Conservation (phyloP, 2,888 invertebrate genomes). For the Cylloceria caligata region DNA sequence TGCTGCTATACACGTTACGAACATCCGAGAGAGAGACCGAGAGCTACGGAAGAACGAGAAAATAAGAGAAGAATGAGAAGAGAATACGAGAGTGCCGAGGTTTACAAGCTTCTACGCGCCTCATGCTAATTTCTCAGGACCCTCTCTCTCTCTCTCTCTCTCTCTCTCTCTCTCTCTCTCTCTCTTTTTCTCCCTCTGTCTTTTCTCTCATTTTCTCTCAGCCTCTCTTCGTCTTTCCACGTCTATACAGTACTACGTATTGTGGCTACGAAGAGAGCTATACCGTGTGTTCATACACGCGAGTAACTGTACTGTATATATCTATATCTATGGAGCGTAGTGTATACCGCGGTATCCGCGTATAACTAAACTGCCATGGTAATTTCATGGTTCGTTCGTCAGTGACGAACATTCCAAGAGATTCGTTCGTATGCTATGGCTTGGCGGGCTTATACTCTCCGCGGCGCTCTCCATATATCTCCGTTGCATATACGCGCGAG, state of each 20-base stretch:
- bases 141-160: slow-evolving; percentile 28
- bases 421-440: slow-evolving; percentile 48
- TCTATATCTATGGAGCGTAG: slow-evolving; percentile 3
- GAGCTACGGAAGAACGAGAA: slow-evolving; percentile 12
- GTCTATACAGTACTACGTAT: slow-evolving; percentile 12
- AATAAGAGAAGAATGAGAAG: slow-evolving; percentile 66
- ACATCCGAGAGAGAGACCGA: slow-evolving; percentile 1
- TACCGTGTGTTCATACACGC: slow-evolving; percentile 22
- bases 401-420: slow-evolving; percentile 62
- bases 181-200: slow-evolving; percentile 21
- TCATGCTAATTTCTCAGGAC: slow-evolving; percentile 67
- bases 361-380: slow-evolving; percentile 60
- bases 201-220: background rate
- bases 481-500: slow-evolving; percentile 13
- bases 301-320: background rate
- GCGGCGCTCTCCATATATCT: slow-evolving; percentile 7
- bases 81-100: slow-evolving; percentile 69
- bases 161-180: background rate
- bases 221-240: background rate
- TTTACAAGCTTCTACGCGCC: slow-evolving; percentile 66
- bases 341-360: slow-evolving; percentile 35
- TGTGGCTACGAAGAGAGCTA: slow-evolving; percentile 11
- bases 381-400: slow-evolving; percentile 66
- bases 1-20: slow-evolving; percentile 27
- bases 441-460: slow-evolving; percentile 19